Conservation (phyloP, 2,888 invertebrate genomes). For the Teleogryllus oceanicus region DNA sequence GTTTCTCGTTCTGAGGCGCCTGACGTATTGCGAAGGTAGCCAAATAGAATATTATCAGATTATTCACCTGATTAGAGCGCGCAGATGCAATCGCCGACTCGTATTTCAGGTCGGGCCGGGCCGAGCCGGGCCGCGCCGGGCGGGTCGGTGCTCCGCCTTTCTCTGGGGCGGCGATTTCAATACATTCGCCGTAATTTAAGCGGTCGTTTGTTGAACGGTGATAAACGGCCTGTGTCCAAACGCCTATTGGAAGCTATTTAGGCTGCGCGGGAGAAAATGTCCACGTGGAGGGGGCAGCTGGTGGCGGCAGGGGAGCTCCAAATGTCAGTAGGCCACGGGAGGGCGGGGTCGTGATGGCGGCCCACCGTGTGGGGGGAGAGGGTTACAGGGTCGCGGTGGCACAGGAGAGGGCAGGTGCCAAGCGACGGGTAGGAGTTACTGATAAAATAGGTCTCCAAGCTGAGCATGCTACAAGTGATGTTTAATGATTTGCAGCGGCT, state of each 20-base stretch:
- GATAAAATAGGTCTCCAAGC: too few relatives aligned
- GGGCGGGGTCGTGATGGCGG: background rate
- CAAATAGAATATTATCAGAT: conserved; percentile 18
- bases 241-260: conserved; percentile 10
- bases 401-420: too few relatives aligned
- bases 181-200: conserved; percentile 9
- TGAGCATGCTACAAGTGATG: too few relatives aligned
- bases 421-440: too few relatives aligned
- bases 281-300: background rate
- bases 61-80: background rate
- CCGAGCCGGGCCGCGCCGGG: too few relatives aligned
- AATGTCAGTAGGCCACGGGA: conserved; percentile 4
- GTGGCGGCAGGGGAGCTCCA: background rate
- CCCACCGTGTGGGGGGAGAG: background rate
- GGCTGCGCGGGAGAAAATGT: conserved; percentile 8
- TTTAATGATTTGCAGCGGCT: too few relatives aligned
- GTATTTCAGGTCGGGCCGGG: background rate
- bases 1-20: background rate
- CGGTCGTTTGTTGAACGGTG: background rate
- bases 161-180: conserved; percentile 7
- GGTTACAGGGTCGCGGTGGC: background rate
- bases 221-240: background rate
- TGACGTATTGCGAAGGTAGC: background rate
- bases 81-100: background rate
- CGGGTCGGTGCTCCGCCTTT: background rate